Evolutionary conservation across 2,797 vertebrate genomes (phyloP).

Genomic region (Leptodactylus fallax): DNA sequence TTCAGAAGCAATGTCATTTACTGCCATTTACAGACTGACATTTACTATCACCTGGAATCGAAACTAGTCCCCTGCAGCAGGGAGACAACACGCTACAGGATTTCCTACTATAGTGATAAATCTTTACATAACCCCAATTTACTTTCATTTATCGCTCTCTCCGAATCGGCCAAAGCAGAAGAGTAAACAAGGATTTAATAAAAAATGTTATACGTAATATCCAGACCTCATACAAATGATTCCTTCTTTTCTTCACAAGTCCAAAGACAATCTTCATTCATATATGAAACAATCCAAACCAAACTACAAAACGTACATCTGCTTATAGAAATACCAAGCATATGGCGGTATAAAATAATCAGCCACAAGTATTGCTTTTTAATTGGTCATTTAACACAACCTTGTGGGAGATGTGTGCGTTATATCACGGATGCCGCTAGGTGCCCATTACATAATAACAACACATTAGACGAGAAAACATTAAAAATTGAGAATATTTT

Average conservation of each 20-base stretch:
- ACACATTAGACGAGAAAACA: not conserved
- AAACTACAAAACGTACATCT: conserved; percentile 37
- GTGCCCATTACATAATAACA: not conserved
- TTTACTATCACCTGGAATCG: conserved; percentile 62
- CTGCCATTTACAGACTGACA: conserved; percentile 54
- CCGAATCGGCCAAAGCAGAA: conserved; percentile 6
- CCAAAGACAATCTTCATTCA: not conserved
- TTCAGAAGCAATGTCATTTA: conserved; percentile 62
- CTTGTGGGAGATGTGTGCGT: conserved; percentile 19
- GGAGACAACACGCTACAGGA: conserved; percentile 4
- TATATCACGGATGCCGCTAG: not conserved
- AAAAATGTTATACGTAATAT: conserved; percentile 3
- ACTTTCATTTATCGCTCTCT: conserved; percentile 29
- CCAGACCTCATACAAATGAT: not conserved
- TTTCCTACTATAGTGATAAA: conserved; percentile 35
- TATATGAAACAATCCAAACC: not conserved
- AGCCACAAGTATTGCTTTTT: conserved; percentile 51
- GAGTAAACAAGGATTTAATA: not conserved
- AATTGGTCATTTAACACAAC: conserved; percentile 49
- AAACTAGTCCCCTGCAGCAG: conserved; percentile 62
- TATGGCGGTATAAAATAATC: conserved; percentile 38
- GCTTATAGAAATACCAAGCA: conserved; percentile 32
- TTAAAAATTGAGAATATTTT: not conserved
- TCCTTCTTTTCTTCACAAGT: not conserved
- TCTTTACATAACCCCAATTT: conserved; percentile 36